These are phyloP conservation scores for Lathamus discolor DNA, from an alignment of 2,113 vertebrate genomes.

Conservation along the genomic window DNA sequence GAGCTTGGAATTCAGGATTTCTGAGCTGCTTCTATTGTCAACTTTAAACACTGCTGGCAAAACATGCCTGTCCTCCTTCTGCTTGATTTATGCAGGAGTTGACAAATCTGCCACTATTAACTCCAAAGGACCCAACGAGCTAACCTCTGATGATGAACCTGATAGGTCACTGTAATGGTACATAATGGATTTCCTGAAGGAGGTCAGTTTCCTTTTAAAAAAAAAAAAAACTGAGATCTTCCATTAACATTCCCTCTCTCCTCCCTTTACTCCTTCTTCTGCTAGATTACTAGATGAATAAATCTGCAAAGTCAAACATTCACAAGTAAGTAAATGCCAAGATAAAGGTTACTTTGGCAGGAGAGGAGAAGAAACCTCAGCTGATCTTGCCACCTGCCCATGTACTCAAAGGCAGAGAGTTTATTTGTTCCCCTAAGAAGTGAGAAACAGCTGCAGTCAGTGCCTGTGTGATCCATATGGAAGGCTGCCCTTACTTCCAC, in stretches of 20 bases:
- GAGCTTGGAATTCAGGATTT: background rate
- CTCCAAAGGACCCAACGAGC: background rate
- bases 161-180: background rate
- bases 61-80: background rate
- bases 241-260: constrained; percentile 47
- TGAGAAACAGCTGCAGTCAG: background rate
- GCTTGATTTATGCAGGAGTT: constrained; percentile 16
- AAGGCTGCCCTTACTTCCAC: background rate
- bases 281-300: constrained; percentile 23
- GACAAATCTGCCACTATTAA: constrained; percentile 1
- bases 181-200: constrained; percentile 4
- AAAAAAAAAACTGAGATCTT: background rate
- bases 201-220: background rate
- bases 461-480: background rate
- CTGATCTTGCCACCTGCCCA: background rate
- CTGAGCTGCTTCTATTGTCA: background rate
- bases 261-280: background rate
- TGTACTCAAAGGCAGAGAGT: background rate
- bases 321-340: background rate
- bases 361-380: background rate
- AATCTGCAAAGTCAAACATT: constrained; percentile 44
- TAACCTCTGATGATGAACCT: background rate
- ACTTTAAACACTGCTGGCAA: background rate
- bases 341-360: background rate
- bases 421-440: background rate